Evolutionary conservation across 92 coral and sea anemone species (phyloP).

Genomic region (Heteractis magnifica): DNA sequence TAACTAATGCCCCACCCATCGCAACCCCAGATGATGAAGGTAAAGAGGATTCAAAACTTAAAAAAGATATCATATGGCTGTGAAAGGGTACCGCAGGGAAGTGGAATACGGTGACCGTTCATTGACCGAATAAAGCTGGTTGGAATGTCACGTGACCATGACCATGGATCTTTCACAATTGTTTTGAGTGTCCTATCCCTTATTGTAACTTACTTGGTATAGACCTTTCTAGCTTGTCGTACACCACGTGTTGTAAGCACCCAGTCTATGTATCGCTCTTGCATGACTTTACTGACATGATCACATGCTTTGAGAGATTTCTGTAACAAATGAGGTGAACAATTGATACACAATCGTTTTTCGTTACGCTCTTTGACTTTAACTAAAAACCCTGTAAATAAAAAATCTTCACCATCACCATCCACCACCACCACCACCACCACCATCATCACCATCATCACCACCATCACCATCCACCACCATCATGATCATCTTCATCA

Average conservation of each 20-base stretch:
- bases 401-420: background rate
- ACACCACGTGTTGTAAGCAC: conserved; percentile 63
- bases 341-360: background rate
- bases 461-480: background rate
- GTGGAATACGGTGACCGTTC: no score
- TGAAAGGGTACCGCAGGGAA: no score
- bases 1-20: no score
- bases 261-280: conserved; percentile 74
- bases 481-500: background rate
- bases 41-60: no score
- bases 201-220: conserved; percentile 59
- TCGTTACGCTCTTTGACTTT: background rate
- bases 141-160: no score
- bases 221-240: conserved; percentile 64
- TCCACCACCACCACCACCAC: background rate
- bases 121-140: no score
- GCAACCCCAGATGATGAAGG: no score
- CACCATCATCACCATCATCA: background rate
- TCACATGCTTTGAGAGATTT: conserved; percentile 47
- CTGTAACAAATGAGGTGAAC: conserved; percentile 27
- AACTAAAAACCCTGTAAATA: background rate
- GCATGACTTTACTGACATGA: conserved; percentile 50
- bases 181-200: background rate
- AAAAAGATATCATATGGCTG: no score
- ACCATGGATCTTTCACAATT: no score